Base-by-base conservation (phyloP, 2,888 invertebrate species). In the Ferdinandea cuprea region DNA sequence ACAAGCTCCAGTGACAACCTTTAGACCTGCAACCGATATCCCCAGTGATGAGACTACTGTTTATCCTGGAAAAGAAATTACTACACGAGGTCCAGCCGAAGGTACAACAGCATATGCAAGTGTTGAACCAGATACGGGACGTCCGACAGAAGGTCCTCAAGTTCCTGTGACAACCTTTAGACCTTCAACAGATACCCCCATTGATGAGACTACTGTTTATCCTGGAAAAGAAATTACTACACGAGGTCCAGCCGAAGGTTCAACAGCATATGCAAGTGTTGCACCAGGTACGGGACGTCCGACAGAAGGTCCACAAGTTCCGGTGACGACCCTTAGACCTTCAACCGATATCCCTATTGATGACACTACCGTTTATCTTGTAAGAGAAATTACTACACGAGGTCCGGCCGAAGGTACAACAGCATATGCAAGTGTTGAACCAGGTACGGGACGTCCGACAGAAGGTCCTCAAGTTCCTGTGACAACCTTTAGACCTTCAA, bases 171-270 rank as follows among this genome's bases (percentile, higher is more conserved):
- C 42, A 32, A 42, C 42, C 2, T 42, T n/a, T 15, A 42, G 15
- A 13, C 42, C 42, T 17, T 42, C 42, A 13, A 42, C 42, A 0
- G 15, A 8, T 6, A 13, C 13, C 13, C 3, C 15, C 7, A 15
- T 15, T 4, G 42, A 42, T 3, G 13, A 6, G 9, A 42, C 50
- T 2, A 65, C 65, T 0, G n/a, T 4, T 0, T 44, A 59, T 11
- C 59, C 59, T 7, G 59, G 44, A 11, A 6, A 2, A 28, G 32
- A 7, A 28, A 15, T 9, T 37, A 61, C 77, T 19, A 19, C 61
- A 3, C 37, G 19, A 19, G 15, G 50, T 3, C 15, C 54, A 11
- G 9, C 35, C 19, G 28, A 42, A 59, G 19, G 30, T 6, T 17
- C 59, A 4, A 71, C 19, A 0, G 7, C n/a, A 1, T 46, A 30